phyloP scores from a whole-genome alignment of 1,140 invertebrate species.

The Tigriopus japonicus region DNA sequence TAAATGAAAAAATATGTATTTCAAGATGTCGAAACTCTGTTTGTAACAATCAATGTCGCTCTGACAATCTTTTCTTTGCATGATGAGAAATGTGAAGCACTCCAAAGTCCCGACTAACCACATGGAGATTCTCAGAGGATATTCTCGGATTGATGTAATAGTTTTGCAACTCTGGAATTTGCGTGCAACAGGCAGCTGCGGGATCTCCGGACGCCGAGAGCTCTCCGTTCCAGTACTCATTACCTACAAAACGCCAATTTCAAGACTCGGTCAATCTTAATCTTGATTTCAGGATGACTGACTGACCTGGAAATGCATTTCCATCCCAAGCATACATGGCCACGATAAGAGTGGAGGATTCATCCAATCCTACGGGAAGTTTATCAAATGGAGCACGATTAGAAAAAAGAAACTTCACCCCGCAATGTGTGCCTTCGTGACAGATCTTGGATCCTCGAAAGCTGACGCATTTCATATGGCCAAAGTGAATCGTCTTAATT shows the following conservation, averaged over 20 bases:
- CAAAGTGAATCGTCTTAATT: not conserved
- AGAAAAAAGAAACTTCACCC: slow-evolving; percentile 26
- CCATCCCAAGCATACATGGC: slow-evolving; percentile 45
- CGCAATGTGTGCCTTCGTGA: slow-evolving; percentile 18
- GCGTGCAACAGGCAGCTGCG: slow-evolving; percentile 37
- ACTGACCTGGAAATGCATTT: slow-evolving; percentile 29
- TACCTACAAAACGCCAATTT: slow-evolving; percentile 8
- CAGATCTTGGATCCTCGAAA: slow-evolving; percentile 28
- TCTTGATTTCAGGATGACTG: no score
- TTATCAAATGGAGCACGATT: slow-evolving; percentile 23
- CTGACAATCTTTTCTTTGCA: slow-evolving; percentile 17
- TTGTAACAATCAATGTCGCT: not conserved
- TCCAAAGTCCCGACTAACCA: slow-evolving; percentile 30
- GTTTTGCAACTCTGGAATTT: slow-evolving; percentile 38
- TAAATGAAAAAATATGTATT: no score
- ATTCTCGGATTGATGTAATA: slow-evolving; percentile 32
- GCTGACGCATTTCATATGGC: not conserved
- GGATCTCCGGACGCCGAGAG: slow-evolving; percentile 35
- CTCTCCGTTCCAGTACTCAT: slow-evolving; percentile 27
- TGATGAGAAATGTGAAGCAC: slow-evolving; percentile 32
- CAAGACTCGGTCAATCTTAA: no score
- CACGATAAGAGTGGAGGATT: slow-evolving; percentile 33
- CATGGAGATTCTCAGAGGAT: slow-evolving; percentile 30
- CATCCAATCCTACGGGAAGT: slow-evolving; percentile 18
- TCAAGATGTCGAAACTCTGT: not conserved